phyloP scores from a whole-genome alignment of 2,888 invertebrate species.

The Spisula subtruncata region DNA sequence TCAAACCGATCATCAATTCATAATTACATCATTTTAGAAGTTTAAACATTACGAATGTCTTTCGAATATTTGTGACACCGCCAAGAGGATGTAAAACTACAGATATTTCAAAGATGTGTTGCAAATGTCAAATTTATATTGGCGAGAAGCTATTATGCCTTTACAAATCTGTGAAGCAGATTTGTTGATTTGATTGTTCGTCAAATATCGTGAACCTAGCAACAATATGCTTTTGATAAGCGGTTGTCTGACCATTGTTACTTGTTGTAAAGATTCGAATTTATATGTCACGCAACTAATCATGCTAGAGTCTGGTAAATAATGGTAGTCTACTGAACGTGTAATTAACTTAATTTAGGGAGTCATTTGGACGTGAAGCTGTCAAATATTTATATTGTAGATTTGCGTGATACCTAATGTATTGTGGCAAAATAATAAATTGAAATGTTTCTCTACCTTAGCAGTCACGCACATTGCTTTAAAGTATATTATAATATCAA shows the following conservation, averaged over 20 bases:
- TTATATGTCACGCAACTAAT: slow-evolving; percentile 1
- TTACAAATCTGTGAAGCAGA: not conserved
- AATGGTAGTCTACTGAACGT: not conserved
- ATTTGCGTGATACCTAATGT: slow-evolving; percentile 7
- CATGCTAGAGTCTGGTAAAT: not conserved
- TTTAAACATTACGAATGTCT: not conserved
- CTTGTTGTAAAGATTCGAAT: slow-evolving; percentile 1
- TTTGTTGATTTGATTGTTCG: not conserved
- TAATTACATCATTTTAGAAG: too few relatives aligned
- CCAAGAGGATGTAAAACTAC: not conserved
- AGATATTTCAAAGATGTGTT: not conserved
- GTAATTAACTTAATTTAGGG: slow-evolving; percentile 1
- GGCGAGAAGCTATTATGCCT: not conserved
- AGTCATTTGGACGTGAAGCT: not conserved
- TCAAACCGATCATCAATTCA: too few relatives aligned
- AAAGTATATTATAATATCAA: too few relatives aligned
- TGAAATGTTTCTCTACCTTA: not conserved
- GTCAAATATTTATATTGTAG: not conserved
- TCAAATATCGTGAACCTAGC: not conserved
- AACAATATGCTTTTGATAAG: not conserved
- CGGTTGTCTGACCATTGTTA: not conserved
- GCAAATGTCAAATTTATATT: not conserved
- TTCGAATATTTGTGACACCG: not conserved
- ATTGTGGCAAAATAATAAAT: not conserved
- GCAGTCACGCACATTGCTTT: not conserved